A percentile compares a stretch with the other conserved stretches of the same genome.
Conservation (phyloP, 1,140 invertebrate genomes). For the Cotesia vestalis region DNA sequence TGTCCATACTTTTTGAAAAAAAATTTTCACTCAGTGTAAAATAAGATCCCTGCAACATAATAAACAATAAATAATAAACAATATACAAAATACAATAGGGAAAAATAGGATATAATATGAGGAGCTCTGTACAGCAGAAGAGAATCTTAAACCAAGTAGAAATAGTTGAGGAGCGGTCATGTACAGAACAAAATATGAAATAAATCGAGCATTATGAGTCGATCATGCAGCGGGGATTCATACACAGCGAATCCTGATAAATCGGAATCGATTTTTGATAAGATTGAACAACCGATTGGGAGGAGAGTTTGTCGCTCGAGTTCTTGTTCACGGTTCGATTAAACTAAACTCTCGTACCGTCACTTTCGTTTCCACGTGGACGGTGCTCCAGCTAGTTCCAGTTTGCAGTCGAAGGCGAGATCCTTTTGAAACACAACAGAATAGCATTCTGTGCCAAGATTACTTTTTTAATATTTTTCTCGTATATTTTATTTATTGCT, state of each 20-base stretch:
- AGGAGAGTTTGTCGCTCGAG: constrained; percentile 23
- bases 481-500: too few relatives aligned
- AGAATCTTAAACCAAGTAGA: constrained; percentile 1
- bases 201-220: constrained; percentile 40
- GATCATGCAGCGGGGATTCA: constrained; percentile 20
- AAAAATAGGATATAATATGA: background rate
- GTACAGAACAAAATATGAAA: constrained; percentile 30
- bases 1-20: too few relatives aligned
- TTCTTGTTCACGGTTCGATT: constrained; percentile 31
- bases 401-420: too few relatives aligned
- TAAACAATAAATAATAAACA: too few relatives aligned
- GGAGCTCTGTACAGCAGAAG: too few relatives aligned
- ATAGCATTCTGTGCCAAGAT: too few relatives aligned
- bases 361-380: constrained; percentile 31
- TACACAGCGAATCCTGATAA: constrained; percentile 32
- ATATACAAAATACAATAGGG: too few relatives aligned
- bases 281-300: constrained; percentile 29
- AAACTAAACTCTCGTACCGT: constrained; percentile 33
- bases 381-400: background rate
- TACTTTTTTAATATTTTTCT: too few relatives aligned
- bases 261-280: constrained; percentile 42
- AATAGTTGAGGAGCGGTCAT: background rate
- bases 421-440: too few relatives aligned
- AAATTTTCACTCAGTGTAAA: too few relatives aligned
- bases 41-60: too few relatives aligned